A percentile compares a stretch with the other conserved stretches of the same genome.
These are phyloP conservation scores for Terrapene triunguis DNA, from an alignment of 2,113 vertebrate species.

Conservation along the genomic window DNA sequence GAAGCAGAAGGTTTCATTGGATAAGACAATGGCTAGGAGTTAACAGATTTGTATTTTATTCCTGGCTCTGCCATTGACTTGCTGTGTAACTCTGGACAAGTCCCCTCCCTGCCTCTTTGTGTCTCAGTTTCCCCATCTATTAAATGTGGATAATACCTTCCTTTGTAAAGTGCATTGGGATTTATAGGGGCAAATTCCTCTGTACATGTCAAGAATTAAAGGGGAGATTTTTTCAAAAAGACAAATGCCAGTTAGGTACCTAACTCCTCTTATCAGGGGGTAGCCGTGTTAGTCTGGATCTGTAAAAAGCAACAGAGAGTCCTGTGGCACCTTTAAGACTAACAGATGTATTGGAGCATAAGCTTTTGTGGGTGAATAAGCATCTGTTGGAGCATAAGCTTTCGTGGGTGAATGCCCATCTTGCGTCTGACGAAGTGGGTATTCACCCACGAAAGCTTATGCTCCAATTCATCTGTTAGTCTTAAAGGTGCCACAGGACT, in stretches of 20 bases:
- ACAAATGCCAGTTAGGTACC: background rate
- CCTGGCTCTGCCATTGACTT: background rate
- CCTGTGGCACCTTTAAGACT: too few species aligned
- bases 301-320: too few species aligned
- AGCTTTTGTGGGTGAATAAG: too few species aligned
- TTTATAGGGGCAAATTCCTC: background rate
- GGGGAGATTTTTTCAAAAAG: background rate
- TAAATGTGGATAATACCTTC: fast-evolving
- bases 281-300: too few species aligned
- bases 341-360: too few species aligned
- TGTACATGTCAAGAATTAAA: background rate
- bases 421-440: too few species aligned
- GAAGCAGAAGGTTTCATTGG: background rate
- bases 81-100: background rate
- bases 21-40: background rate
- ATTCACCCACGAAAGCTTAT: too few species aligned
- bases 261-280: background rate
- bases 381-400: too few species aligned
- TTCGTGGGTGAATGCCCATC: too few species aligned
- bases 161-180: background rate
- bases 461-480: too few species aligned
- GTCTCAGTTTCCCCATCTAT: background rate
- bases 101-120: background rate
- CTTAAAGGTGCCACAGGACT: too few species aligned
- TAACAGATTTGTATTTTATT: background rate